Evolutionary conservation across 2,797 vertebrate species (phyloP), one percentile per base, ranked within the genome.

Genomic region (Sebastolobus altivelis): DNA sequence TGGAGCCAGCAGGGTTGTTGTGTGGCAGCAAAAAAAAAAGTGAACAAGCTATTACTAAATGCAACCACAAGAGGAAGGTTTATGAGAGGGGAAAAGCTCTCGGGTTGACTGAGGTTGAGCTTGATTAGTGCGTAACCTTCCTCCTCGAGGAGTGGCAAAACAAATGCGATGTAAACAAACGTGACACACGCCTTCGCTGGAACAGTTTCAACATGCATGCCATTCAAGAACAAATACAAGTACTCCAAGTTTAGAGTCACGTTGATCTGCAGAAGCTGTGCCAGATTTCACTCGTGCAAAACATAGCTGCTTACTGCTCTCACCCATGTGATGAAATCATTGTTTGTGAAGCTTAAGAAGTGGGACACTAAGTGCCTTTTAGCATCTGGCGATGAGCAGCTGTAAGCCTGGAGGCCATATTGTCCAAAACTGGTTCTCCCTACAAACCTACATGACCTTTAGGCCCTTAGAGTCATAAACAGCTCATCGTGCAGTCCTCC

Each of bases 321-420:
- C 40, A 10, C 70, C 66, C 65, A 52, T 70, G 63, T 49, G 61
- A 67, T 40, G 59, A 80, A 82, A 83, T 83, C 63, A 60, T 67
- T 84, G 78, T 77, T 86, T 40, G 58, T 27, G 12, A 75, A 65
- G 38, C 63, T 46, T 68, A 18, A 70, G 58, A 79, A 43, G 52
- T 18, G 22, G 62, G 43, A 33, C 49, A 74, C 58, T 65, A 13
- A 58, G 22, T 55, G 33, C 65, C 55, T 55, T 69, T 49, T 31
- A 65, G 62, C 73, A 72, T 72, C 69, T 75, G 67, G n/a, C 2
- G 3, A 43, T 7, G 43, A 77, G 69, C 78, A 78, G 72, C 70
- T 80, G 72, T 74, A 25, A 75, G 80, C 73, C 60, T 81, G 65
- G 31, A 63, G 54, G 81, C 60, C 37, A 55, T 43, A 11, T 75